Percentiles rank a stretch among this genome's conserved stretches.
phyloP scores from a whole-genome alignment of 2,888 invertebrate species.

The Drosophila limbata region DNA sequence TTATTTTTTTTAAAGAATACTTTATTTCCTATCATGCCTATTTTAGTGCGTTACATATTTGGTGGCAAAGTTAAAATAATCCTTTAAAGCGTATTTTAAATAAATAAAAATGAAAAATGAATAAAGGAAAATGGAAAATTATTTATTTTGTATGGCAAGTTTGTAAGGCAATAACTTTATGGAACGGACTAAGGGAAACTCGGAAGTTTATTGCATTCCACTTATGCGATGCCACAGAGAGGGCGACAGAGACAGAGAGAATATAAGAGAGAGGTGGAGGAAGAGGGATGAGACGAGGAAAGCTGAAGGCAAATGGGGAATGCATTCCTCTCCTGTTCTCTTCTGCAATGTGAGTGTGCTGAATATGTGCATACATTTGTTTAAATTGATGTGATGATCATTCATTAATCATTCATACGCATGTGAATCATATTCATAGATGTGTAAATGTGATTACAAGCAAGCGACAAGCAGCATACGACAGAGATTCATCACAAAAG shows the following conservation, averaged over 20 bases:
- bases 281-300: not conserved
- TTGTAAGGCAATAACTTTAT: conserved; percentile 55
- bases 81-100: not conserved
- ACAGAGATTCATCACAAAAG: conserved; percentile 12
- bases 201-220: conserved; percentile 74
- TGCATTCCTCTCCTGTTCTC: not conserved
- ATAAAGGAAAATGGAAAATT: conserved; percentile 36
- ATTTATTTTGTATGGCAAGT: conserved; percentile 45
- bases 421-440: conserved; percentile 52
- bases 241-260: not conserved
- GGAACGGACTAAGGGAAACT: conserved; percentile 30
- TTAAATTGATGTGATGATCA: conserved; percentile 58
- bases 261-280: not conserved
- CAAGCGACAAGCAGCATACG: conserved; percentile 14
- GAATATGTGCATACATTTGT: conserved; percentile 47
- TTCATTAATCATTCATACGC: conserved; percentile 66
- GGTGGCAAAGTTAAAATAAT: not conserved
- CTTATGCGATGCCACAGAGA: conserved; percentile 25
- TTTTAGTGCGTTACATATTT: not conserved
- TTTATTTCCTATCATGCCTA: not conserved
- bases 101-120: conserved; percentile 7
- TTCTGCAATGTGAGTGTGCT: not conserved
- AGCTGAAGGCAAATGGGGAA: conserved; percentile 13
- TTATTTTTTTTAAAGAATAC: not conserved
- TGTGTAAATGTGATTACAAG: conserved; percentile 32